Conservation (phyloP, 2,888 invertebrate species). For the Rhingia rostrata region DNA sequence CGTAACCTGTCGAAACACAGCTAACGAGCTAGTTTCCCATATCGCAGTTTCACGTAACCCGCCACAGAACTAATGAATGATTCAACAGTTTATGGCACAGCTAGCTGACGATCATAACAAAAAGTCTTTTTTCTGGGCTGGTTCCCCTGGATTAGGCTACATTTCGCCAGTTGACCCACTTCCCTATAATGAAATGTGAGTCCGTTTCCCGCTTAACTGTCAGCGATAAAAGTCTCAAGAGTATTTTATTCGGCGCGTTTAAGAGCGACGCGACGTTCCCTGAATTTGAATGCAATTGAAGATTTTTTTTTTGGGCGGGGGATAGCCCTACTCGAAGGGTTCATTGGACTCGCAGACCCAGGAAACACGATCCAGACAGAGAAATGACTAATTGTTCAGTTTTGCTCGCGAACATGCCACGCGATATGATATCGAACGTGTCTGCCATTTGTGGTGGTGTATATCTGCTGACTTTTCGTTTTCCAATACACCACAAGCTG, state of each 20-base stretch:
- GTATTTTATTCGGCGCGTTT: conserved; percentile 28
- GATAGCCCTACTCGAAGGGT: conserved; percentile 33
- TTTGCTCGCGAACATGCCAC: conserved; percentile 35
- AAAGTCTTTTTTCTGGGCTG: conserved; percentile 14
- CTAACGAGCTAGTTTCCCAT: conserved; percentile 54
- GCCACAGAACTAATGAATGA: conserved; percentile 46
- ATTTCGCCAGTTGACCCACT: conserved; percentile 48
- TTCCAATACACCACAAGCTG: not conserved
- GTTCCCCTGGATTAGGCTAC: conserved; percentile 16
- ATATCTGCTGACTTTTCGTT: not conserved
- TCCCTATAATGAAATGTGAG: conserved; percentile 6
- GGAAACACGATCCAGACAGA: conserved; percentile 62
- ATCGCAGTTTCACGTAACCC: conserved; percentile 2
- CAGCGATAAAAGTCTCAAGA: conserved; percentile 41
- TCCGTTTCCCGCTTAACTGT: conserved; percentile 19
- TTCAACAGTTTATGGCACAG: conserved; percentile 21
- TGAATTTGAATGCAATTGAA: conserved; percentile 40
- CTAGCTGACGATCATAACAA: conserved; percentile 39
- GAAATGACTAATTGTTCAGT: conserved; percentile 51
- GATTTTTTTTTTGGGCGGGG: conserved; percentile 13
- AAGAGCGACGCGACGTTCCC: conserved; percentile 35
- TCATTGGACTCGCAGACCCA: conserved; percentile 58
- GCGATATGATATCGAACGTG: conserved; percentile 36
- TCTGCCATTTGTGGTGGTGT: not conserved
- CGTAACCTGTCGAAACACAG: conserved; percentile 29